Conservation (phyloP, 2,113 vertebrate species). For the Archocentrus centrarchus region DNA sequence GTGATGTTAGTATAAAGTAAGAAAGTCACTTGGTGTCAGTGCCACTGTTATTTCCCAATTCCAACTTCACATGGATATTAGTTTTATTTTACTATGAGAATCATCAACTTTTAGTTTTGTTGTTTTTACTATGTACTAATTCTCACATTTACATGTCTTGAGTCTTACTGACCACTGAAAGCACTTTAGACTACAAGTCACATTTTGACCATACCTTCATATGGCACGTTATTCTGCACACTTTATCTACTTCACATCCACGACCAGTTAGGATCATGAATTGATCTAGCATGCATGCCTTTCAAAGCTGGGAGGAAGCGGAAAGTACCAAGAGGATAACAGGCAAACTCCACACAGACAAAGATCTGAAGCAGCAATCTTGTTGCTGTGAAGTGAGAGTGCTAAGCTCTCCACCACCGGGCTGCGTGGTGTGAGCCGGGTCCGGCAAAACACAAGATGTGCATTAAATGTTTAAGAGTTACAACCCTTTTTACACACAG, state of each 20-base stretch:
- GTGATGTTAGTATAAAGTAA: background rate
- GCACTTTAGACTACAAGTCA: background rate
- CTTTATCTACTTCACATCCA: too few species aligned
- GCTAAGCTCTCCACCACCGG: background rate
- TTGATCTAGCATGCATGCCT: too few species aligned
- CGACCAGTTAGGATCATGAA: too few species aligned
- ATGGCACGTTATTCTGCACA: background rate
- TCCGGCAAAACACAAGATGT: background rate
- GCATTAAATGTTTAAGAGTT: slow-evolving; percentile 4
- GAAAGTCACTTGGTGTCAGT: background rate
- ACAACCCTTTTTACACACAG: background rate
- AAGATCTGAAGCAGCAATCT: background rate
- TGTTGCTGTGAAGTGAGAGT: background rate
- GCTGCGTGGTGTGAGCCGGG: background rate
- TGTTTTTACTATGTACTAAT: background rate
- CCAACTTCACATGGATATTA: too few species aligned
- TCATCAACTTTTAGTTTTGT: background rate
- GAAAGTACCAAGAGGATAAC: too few species aligned
- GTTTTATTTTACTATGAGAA: background rate
- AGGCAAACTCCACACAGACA: background rate
- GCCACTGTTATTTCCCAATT: background rate
- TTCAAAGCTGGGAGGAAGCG: background rate
- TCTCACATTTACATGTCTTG: background rate
- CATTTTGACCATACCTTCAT: background rate
- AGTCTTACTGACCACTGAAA: background rate